Percentiles rank a stretch among this genome's conserved stretches.
Conservation (phyloP, 2,888 invertebrate genomes). For the Platerodrilus igneus region DNA sequence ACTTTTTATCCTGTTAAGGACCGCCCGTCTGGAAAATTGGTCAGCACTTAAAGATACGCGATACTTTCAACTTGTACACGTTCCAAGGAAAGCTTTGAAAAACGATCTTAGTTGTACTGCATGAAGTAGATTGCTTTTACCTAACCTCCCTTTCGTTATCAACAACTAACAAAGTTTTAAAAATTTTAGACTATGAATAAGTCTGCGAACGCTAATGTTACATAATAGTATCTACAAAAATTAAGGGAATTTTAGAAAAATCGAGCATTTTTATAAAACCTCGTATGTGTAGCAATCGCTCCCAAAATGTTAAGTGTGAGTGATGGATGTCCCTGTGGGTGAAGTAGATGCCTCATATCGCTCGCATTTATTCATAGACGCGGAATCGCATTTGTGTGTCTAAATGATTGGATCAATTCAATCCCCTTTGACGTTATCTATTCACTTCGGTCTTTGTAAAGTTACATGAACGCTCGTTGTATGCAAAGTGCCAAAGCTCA, state of each 20-base stretch:
- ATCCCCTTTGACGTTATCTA: slow-evolving; percentile 35
- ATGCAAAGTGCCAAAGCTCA: no score
- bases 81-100: slow-evolving; percentile 27
- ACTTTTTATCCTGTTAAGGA: slow-evolving; percentile 36
- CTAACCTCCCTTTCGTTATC: slow-evolving; percentile 20
- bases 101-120: slow-evolving; percentile 27
- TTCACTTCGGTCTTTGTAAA: slow-evolving; percentile 28
- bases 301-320: slow-evolving; percentile 29
- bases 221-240: no score
- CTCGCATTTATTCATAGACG: slow-evolving; percentile 39
- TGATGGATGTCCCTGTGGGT: slow-evolving; percentile 33
- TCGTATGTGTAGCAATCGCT: slow-evolving; percentile 7
- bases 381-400: slow-evolving; percentile 38
- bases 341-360: slow-evolving; percentile 39
- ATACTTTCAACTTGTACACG: slow-evolving; percentile 33
- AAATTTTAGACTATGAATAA: no score
- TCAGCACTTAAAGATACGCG: slow-evolving; percentile 35
- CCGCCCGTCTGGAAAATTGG: slow-evolving; percentile 41
- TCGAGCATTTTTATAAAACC: no score
- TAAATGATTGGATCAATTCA: slow-evolving; percentile 41
- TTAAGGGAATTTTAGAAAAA: no score
- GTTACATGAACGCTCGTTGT: slow-evolving; percentile 35
- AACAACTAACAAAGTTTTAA: no score
- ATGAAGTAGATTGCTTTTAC: slow-evolving; percentile 28
- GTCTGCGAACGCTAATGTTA: no score